These are phyloP conservation scores for Hymenopus coronatus DNA, from an alignment of 2,888 invertebrate species.

Conservation along the genomic window DNA sequence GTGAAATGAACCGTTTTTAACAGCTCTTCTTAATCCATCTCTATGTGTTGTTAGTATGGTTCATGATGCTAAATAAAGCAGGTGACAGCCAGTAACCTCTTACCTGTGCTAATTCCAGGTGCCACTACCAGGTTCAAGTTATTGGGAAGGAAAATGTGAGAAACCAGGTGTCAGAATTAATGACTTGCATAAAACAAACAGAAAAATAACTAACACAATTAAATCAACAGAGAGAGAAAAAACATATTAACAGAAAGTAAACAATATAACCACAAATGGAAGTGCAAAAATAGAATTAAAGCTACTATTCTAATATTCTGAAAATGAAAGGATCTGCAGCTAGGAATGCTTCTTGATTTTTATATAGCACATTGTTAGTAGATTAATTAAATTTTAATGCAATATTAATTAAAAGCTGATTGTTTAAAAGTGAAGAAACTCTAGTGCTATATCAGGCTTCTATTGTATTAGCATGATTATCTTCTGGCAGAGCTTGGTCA, in stretches of 20 bases:
- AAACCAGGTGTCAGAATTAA: constrained; percentile 30
- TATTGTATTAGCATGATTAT: not conserved
- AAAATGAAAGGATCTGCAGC: not conserved
- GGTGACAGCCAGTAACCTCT: not conserved
- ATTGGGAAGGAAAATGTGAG: constrained; percentile 27
- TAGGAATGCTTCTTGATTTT: not conserved
- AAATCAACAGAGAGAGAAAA: constrained; percentile 5
- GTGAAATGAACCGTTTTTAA: not conserved
- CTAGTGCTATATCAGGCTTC: not conserved
- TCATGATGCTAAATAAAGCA: not conserved
- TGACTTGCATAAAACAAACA: constrained; percentile 6
- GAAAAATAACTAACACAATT: constrained; percentile 16
- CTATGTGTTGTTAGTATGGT: not conserved
- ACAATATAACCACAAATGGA: not conserved
- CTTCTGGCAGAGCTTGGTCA: not conserved
- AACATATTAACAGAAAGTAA: not conserved
- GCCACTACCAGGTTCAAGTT: constrained; percentile 27
- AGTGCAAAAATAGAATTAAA: not conserved
- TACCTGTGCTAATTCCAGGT: constrained; percentile 26
- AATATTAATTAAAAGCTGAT: not conserved
- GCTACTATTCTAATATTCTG: constrained; percentile 5
- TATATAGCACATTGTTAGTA: not conserved
- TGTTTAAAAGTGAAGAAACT: not conserved
- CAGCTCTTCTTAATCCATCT: not conserved
- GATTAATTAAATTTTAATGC: constrained; percentile 14